Percentiles rank a stretch among this genome's conserved stretches.
Conservation (phyloP, 2,888 invertebrate species). For the Cataglyphis cursor region DNA sequence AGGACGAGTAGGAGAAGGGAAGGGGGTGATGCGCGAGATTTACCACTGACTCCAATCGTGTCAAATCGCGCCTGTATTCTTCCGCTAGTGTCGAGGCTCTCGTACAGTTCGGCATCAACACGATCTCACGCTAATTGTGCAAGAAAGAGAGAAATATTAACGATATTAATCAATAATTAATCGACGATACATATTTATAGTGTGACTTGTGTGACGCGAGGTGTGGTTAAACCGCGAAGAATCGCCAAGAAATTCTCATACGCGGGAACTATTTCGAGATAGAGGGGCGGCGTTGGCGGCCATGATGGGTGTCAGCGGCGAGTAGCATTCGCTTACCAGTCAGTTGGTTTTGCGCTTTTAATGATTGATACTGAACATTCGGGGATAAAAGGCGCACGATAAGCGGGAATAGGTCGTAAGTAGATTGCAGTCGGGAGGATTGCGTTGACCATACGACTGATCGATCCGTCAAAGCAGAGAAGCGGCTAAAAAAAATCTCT, state of each 20-base stretch:
- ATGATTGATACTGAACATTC: constrained; percentile 69
- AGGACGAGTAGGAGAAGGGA: constrained; percentile 48
- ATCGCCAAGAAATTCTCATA: constrained; percentile 60
- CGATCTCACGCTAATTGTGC: neutral
- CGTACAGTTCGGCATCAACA: neutral
- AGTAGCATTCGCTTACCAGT: constrained; percentile 83
- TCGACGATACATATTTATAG: neutral
- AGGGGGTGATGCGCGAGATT: constrained; percentile 67
- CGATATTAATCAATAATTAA: neutral
- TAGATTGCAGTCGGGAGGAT: constrained; percentile 45
- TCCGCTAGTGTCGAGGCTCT: constrained; percentile 66
- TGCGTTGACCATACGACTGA: constrained; percentile 45
- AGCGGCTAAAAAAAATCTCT: constrained; percentile 60
- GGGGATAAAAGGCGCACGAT: constrained; percentile 65
- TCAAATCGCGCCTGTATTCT: constrained; percentile 73
- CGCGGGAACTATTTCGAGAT: constrained; percentile 76
- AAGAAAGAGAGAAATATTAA: too few relatives aligned
- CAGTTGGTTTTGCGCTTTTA: constrained; percentile 80
- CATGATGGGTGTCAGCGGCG: constrained; percentile 86
- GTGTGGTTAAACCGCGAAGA: neutral
- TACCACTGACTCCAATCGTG: constrained; percentile 62
- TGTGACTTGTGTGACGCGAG: neutral
- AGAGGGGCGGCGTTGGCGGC: constrained; percentile 82
- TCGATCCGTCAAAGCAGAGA: constrained; percentile 25
- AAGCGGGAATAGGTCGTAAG: constrained; percentile 64